phyloP scores from a whole-genome alignment of 2,797 vertebrate species.

The Peromyscus melanophrys region DNA sequence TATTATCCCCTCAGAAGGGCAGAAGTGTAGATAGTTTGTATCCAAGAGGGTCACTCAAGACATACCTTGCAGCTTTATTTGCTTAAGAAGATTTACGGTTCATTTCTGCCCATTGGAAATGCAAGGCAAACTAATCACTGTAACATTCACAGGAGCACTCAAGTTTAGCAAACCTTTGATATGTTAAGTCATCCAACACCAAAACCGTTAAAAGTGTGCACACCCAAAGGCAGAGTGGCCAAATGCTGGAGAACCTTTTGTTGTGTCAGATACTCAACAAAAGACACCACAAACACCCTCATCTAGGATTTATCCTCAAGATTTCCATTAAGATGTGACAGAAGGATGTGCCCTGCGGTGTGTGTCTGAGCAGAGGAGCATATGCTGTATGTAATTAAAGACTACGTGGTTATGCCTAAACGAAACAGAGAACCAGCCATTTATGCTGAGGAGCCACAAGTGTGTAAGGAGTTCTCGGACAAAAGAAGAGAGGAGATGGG shows the following conservation, averaged over 20 bases:
- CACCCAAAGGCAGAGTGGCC: neutral
- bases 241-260: neutral
- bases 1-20: neutral
- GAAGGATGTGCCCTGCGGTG: neutral
- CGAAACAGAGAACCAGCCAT: neutral
- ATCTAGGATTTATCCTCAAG: neutral
- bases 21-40: neutral
- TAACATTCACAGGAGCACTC: neutral
- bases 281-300: neutral
- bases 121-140: neutral
- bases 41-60: neutral
- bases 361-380: neutral
- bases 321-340: neutral
- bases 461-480: neutral
- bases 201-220: neutral
- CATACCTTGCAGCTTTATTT: neutral
- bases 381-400: neutral
- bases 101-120: neutral
- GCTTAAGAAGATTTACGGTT: neutral
- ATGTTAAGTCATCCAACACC: neutral
- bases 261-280: neutral
- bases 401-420: neutral
- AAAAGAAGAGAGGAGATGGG: neutral
- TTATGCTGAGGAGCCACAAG: neutral
- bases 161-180: neutral